phyloP scores from a whole-genome alignment of 2,888 invertebrate genomes.

The Melinaea menophilus region DNA sequence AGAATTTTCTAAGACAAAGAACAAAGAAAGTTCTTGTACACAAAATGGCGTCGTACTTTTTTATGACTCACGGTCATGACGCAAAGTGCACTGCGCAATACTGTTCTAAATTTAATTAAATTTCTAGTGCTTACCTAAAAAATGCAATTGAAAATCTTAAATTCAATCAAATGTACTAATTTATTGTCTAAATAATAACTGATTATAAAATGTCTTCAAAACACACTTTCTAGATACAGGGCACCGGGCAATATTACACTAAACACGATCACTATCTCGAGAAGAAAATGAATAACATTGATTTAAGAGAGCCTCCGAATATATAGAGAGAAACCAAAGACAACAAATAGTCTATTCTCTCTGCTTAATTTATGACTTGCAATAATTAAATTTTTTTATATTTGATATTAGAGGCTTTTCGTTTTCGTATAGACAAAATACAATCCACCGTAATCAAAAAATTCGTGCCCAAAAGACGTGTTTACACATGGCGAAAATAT shows the following conservation, averaged over 20 bases:
- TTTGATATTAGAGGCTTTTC: too few relatives aligned
- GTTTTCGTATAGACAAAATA: too few relatives aligned
- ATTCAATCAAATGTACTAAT: not conserved
- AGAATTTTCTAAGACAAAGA: constrained; percentile 40
- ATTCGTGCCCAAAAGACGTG: too few relatives aligned
- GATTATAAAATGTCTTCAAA: not conserved
- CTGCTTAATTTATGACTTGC: not conserved
- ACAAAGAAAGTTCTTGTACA: constrained; percentile 63
- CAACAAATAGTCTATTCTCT: not conserved
- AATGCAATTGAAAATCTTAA: not conserved
- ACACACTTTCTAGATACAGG: constrained; percentile 4
- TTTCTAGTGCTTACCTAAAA: constrained; percentile 4
- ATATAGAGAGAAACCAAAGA: constrained; percentile 4
- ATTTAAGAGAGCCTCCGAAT: not conserved
- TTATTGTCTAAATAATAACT: not conserved
- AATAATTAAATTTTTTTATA: not conserved
- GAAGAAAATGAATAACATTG: constrained; percentile 1
- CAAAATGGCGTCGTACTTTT: constrained; percentile 64
- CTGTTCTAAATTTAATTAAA: constrained; percentile 14
- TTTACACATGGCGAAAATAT: too few relatives aligned
- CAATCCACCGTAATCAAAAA: too few relatives aligned
- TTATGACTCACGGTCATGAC: constrained; percentile 21
- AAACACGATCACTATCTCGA: not conserved
- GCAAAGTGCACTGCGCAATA: constrained; percentile 29
- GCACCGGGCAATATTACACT: not conserved